These are phyloP conservation scores for Myotis brandtii DNA, from an alignment of 2,113 vertebrate genomes.

Conservation along the genomic window DNA sequence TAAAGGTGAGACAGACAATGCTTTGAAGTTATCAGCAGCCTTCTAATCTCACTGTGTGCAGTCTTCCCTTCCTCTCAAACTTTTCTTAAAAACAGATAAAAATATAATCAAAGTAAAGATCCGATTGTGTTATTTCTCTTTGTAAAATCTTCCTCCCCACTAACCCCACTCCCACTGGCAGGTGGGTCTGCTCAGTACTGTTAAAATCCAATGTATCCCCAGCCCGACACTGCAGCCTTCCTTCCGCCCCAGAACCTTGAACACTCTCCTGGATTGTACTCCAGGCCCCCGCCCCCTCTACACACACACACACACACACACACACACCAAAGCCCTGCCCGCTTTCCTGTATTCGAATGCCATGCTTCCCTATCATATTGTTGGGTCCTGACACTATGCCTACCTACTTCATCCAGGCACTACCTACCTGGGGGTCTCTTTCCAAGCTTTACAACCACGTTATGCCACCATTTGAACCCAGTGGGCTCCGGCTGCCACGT, in stretches of 20 bases:
- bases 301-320: no score
- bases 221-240: background rate
- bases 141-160: background rate
- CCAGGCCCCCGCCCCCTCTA: background rate
- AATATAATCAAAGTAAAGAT: background rate
- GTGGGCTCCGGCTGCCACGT: background rate
- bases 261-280: background rate
- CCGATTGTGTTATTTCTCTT: background rate
- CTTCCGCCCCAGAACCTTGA: background rate
- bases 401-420: background rate
- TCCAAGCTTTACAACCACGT: background rate
- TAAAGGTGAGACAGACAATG: background rate
- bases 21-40: background rate
- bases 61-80: background rate
- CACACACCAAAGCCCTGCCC: background rate
- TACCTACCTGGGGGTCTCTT: background rate
- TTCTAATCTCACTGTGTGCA: background rate
- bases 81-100: background rate
- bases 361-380: background rate
- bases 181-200: background rate
- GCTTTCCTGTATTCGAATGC: background rate
- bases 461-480: rapidly evolving
- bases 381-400: background rate
- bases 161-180: background rate
- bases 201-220: background rate